phyloP scores from a whole-genome alignment of 2,888 invertebrate genomes.

The Agrotis segetum region DNA sequence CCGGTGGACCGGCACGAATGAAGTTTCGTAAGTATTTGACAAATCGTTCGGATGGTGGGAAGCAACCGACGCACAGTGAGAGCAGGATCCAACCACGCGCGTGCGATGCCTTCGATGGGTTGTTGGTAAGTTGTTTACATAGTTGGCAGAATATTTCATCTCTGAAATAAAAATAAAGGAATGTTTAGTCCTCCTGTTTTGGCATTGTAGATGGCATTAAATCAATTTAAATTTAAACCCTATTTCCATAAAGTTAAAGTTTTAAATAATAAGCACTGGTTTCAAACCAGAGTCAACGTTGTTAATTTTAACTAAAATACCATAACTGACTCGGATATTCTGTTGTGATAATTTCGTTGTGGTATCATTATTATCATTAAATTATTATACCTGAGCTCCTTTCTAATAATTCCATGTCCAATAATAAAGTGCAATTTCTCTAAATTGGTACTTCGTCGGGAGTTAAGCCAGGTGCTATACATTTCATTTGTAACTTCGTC shows the following conservation, averaged over 20 bases:
- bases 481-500: conserved; percentile 94
- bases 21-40: conserved; percentile 97
- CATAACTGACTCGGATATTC: not conserved
- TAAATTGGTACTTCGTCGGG: conserved; percentile 95
- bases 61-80: conserved; percentile 97
- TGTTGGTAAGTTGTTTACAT: conserved; percentile 98
- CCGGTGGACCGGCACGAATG: conserved; percentile 96
- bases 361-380: not conserved
- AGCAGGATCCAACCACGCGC: conserved; percentile 98
- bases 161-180: conserved; percentile 83
- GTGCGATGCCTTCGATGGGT: conserved; percentile 96
- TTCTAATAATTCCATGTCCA: conserved; percentile 97
- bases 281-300: not conserved
- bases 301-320: not conserved
- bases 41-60: conserved; percentile 96
- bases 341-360: too few species aligned
- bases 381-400: conserved; percentile 94
- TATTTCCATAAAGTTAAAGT: not conserved
- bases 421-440: conserved; percentile 99
- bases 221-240: not conserved
- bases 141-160: conserved; percentile 98
- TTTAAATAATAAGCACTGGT: not conserved
- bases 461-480: conserved; percentile 95
- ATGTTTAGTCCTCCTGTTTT: too few species aligned
- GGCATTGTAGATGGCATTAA: too few species aligned